Base-by-base conservation (phyloP, 2,888 invertebrate genomes). In the Eilema caniola region DNA sequence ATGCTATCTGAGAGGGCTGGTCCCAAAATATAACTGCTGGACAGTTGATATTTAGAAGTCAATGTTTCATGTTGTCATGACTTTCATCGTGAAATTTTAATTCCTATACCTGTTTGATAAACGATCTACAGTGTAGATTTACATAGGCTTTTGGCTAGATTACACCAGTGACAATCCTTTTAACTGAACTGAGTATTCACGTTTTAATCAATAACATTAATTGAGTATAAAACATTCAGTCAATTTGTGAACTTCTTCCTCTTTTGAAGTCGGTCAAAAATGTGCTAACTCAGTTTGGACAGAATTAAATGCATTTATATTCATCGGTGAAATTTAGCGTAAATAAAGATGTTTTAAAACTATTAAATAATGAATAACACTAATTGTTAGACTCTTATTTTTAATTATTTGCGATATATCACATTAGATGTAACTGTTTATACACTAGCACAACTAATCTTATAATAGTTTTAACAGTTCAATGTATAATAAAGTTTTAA, bases 401-500 rank as follows among this genome's bases (percentile, higher is more conserved):
- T 14, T 14, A n/a, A 47, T 41, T 37, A n/a, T 81, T 84, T 89
- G 85, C 84, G 87, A 84, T 86, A 76, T 81, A 85, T 89, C 87
- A 84, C 87, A 88, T 85, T 86, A 87, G 78, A 83, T 83, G 83
- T 85, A 88, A 87, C 81, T 80, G 80, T 85, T 86, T 86, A 85
- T 83, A 87, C 84, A 87, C 83, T 86, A 89, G 91, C 91, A 92
- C 92, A 93, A 92, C 81, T 87, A 86, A 87, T 85, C 72, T 87
- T 83, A 85, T 73, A 80, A 83, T 89, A 89, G 86, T 78, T 85
- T 84, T 86, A 87, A 86, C 81, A 88, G 88, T 89, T 92, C 86
- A 88, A 87, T 90, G 84, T 89, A 87, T 87, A 93, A 91, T 91
- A 93, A 92, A 92, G 80, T 86, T 92, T 93, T 91, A 89, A 85